phyloP scores from a whole-genome alignment of 2,888 invertebrate genomes.

The Syrphus vitripennis region DNA sequence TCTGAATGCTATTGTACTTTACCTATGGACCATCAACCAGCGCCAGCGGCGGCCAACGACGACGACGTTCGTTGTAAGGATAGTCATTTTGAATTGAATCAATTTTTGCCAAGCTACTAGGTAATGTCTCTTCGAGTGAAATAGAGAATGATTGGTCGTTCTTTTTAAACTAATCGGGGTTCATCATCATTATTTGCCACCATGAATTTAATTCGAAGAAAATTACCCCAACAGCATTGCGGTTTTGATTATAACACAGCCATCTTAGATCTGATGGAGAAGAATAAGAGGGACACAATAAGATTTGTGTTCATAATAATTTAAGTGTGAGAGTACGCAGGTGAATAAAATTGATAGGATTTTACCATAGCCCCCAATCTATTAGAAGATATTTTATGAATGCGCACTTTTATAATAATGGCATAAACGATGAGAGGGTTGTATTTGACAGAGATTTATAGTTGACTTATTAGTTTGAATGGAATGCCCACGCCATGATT shows the following conservation, averaged over 20 bases:
- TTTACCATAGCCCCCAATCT: background rate
- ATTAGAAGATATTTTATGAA: conserved; percentile 1
- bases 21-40: background rate
- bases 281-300: background rate
- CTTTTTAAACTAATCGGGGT: conserved; percentile 17
- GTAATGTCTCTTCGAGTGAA: background rate
- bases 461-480: background rate
- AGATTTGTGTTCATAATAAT: conserved; percentile 8
- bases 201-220: conserved; percentile 30
- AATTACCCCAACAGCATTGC: background rate
- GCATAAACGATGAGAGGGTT: background rate
- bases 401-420: background rate
- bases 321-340: background rate
- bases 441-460: conserved; percentile 26
- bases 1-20: background rate
- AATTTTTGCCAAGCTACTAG: background rate
- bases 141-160: conserved; percentile 21
- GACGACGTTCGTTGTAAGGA: too few relatives aligned
- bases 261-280: conserved; percentile 4
- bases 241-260: conserved; percentile 9
- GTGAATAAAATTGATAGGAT: conserved; percentile 23
- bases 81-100: conserved; percentile 36
- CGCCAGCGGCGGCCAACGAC: too few relatives aligned
- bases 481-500: background rate
- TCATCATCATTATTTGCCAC: background rate